phyloP scores from a whole-genome alignment of 1,140 invertebrate genomes.

The Streblospio benedicti region DNA sequence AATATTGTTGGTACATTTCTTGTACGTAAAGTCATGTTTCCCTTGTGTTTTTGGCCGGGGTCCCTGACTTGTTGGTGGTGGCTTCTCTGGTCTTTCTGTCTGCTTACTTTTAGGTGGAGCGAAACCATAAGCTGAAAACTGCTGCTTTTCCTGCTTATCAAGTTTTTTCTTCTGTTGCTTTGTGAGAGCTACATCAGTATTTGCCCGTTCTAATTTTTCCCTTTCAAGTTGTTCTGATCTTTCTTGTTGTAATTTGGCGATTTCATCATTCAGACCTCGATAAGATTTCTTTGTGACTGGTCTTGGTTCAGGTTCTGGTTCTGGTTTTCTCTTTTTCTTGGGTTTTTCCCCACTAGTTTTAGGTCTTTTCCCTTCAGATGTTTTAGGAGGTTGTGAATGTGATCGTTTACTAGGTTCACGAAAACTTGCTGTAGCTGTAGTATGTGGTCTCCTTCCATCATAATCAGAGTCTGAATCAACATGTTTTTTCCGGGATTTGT shows the following conservation, averaged over 20 bases:
- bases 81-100: background rate
- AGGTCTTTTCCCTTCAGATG: background rate
- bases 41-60: background rate
- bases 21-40: background rate
- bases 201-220: background rate
- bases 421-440: background rate
- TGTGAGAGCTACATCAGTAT: background rate
- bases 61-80: background rate
- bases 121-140: no score
- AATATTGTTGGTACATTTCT: background rate
- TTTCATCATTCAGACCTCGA: background rate
- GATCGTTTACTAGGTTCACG: constrained; percentile 1
- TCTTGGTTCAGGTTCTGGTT: background rate
- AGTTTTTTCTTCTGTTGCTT: background rate
- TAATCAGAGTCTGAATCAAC: background rate
- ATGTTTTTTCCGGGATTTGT: background rate
- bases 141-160: background rate
- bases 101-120: background rate
- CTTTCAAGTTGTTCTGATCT: background rate
- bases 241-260: background rate
- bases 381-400: no score
- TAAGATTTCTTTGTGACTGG: background rate
- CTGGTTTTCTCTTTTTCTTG: constrained; percentile 1
- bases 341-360: background rate
- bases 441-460: background rate